Percentiles rank a stretch among this genome's conserved stretches.
phyloP scores from a whole-genome alignment of 1,140 invertebrate genomes.

The Harpegnathos saltator region DNA sequence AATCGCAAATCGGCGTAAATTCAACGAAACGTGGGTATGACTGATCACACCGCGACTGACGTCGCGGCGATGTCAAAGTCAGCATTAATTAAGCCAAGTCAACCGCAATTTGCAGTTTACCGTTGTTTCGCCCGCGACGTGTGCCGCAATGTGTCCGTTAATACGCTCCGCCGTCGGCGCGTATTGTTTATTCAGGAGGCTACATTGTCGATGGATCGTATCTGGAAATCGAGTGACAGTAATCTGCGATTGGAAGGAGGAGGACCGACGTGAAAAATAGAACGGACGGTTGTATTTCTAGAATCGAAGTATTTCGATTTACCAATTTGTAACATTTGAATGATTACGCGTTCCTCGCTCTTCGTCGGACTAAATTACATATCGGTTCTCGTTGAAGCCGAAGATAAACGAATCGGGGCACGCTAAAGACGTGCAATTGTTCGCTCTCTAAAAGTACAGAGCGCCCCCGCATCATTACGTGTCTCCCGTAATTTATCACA shows the following conservation, averaged over 20 bases:
- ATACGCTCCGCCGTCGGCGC: background rate
- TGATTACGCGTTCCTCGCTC: too few species aligned
- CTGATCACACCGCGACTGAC: background rate
- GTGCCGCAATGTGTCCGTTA: background rate
- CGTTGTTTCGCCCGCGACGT: background rate
- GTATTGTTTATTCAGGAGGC: background rate
- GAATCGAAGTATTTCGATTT: too few species aligned
- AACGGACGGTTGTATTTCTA: constrained; percentile 11
- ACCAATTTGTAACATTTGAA: too few species aligned
- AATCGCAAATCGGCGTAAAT: background rate
- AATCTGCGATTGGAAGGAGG: too few species aligned
- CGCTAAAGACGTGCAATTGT: background rate
- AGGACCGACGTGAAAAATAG: too few species aligned
- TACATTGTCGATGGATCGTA: background rate
- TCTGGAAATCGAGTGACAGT: background rate
- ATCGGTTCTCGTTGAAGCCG: too few species aligned
- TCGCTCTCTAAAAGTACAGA: background rate
- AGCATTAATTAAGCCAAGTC: background rate
- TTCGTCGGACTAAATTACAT: too few species aligned
- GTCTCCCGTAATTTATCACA: background rate
- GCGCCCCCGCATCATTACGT: background rate
- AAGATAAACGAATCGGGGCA: too few species aligned
- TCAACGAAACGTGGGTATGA: background rate
- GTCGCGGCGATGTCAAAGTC: background rate
- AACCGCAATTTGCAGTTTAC: background rate